Evolutionary conservation across 2,888 invertebrate genomes (phyloP).

Genomic region (Emmelina monodactyla): DNA sequence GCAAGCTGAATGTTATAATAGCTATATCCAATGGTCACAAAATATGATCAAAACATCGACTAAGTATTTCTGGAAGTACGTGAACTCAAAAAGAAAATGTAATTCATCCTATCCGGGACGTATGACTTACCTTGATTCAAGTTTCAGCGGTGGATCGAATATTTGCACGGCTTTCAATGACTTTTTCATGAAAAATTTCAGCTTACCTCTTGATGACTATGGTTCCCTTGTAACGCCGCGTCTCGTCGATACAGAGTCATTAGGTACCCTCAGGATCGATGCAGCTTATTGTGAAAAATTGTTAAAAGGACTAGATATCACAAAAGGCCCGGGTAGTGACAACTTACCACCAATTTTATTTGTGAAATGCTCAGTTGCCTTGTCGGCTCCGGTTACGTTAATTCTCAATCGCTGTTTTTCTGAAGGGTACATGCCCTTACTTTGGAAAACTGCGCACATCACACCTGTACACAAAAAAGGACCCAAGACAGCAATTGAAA

Average conservation of each 20-base stretch:
- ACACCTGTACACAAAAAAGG: slow-evolving; percentile 5
- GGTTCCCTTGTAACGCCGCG: background rate
- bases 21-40: slow-evolving; percentile 3
- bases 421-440: slow-evolving; percentile 7
- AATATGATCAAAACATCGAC: slow-evolving; percentile 7
- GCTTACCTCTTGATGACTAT: background rate
- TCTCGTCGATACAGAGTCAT: background rate
- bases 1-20: slow-evolving; percentile 4
- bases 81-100: slow-evolving; percentile 7
- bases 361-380: background rate
- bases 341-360: slow-evolving; percentile 5
- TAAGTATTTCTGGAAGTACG: slow-evolving; percentile 10
- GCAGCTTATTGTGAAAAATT: background rate
- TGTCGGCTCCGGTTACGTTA: slow-evolving; percentile 3
- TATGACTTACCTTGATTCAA: background rate
- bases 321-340: slow-evolving; percentile 5
- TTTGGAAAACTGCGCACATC: slow-evolving; percentile 10
- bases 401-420: slow-evolving; percentile 5
- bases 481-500: slow-evolving; percentile 1
- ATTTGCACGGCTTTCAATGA: slow-evolving; percentile 5
- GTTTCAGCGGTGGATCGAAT: background rate
- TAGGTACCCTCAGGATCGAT: too few relatives aligned
- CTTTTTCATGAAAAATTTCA: background rate
- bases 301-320: background rate
- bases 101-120: slow-evolving; percentile 5